Evolutionary conservation across 2,888 invertebrate species (phyloP).

Genomic region (Emmelina monodactyla): DNA sequence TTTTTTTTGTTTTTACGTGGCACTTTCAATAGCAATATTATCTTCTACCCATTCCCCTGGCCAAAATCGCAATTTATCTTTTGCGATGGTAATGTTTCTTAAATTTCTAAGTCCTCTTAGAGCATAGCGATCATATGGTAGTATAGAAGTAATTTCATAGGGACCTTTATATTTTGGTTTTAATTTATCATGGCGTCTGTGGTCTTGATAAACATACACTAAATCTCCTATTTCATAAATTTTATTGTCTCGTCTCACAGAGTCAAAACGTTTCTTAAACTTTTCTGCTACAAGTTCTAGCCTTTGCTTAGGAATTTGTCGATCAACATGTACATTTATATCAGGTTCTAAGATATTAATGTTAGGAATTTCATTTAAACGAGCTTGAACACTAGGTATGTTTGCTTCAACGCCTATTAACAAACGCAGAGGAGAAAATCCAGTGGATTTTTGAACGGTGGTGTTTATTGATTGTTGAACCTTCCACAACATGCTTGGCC

Average conservation of each 20-base stretch:
- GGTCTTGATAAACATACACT: conserved; percentile 3
- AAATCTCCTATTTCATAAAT: not conserved
- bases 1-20: no score
- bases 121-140: conserved; percentile 8
- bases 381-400: conserved; percentile 6
- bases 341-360: no score
- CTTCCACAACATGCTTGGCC: conserved; percentile 12
- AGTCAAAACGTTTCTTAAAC: conserved; percentile 2
- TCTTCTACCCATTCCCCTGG: conserved; percentile 8
- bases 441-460: conserved; percentile 13
- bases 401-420: conserved; percentile 8
- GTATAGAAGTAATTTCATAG: conserved; percentile 9
- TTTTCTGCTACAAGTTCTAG: not conserved
- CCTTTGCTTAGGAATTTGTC: not conserved
- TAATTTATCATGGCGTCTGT: conserved; percentile 8
- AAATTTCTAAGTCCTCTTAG: conserved; percentile 6
- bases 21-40: no score
- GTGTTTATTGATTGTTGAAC: conserved; percentile 12
- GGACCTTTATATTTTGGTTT: conserved; percentile 10
- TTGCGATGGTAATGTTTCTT: conserved; percentile 9
- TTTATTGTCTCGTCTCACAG: not conserved
- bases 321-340: conserved; percentile 2
- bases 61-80: conserved; percentile 10
- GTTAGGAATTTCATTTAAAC: conserved; percentile 2
- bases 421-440: conserved; percentile 10